These are phyloP conservation scores for Nyctibius bracteatus DNA, from an alignment of 2,113 vertebrate genomes.

Conservation along the genomic window DNA sequence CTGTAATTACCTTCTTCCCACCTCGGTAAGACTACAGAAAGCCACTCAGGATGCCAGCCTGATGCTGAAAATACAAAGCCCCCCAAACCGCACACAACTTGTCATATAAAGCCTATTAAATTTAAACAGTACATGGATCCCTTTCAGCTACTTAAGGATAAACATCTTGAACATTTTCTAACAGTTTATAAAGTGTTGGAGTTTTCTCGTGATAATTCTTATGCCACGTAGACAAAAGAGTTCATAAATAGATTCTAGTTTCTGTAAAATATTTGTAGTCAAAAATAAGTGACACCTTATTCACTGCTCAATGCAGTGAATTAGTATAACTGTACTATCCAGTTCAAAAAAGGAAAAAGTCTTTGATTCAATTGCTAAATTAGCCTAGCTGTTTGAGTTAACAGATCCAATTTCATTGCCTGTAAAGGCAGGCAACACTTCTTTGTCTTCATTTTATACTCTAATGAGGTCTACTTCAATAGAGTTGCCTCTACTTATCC, in stretches of 20 bases:
- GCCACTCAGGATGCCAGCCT: background rate
- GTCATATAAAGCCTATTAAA: background rate
- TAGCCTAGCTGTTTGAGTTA: background rate
- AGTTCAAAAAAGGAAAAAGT: background rate
- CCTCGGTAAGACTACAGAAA: background rate
- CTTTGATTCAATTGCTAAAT: background rate
- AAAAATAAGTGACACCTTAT: background rate
- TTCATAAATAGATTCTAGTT: background rate
- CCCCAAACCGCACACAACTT: background rate
- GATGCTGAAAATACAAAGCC: background rate
- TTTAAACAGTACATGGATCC: background rate
- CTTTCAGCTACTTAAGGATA: background rate
- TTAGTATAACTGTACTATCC: background rate
- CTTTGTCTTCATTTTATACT: conserved; percentile 32
- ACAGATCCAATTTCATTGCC: background rate
- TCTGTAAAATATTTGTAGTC: background rate
- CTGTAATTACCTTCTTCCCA: background rate
- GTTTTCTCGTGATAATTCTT: background rate
- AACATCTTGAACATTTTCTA: background rate
- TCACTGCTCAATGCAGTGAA: background rate
- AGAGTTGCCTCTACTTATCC: background rate
- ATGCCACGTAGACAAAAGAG: background rate
- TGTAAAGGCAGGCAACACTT: background rate
- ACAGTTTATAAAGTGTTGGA: background rate
- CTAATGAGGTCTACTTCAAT: conserved; percentile 21